phyloP scores from a whole-genome alignment of 2,113 vertebrate genomes.

The Eurypyga helias region DNA sequence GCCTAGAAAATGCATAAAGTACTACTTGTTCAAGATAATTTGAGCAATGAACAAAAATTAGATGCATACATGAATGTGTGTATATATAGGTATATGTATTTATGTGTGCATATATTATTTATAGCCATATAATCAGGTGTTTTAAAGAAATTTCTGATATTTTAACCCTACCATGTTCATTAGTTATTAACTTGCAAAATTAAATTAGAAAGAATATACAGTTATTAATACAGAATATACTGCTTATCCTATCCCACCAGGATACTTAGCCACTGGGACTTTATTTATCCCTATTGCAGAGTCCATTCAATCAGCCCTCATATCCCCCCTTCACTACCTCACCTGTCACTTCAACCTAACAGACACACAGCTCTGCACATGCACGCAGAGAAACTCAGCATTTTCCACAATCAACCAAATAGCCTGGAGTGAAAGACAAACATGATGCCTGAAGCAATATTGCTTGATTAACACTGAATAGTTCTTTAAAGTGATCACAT shows the following conservation, averaged over 20 bases:
- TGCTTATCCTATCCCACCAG: background rate
- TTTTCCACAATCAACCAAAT: slow-evolving; percentile 52
- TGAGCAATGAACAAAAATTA: background rate
- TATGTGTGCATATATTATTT: background rate
- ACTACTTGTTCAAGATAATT: background rate
- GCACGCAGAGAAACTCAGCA: background rate
- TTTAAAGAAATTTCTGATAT: background rate
- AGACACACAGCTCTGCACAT: background rate
- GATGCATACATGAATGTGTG: too few species aligned
- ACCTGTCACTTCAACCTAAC: slow-evolving; percentile 29
- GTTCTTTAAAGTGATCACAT: slow-evolving; percentile 72
- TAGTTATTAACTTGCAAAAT: background rate
- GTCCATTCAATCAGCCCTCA: background rate
- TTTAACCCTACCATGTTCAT: background rate
- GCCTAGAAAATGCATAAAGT: background rate
- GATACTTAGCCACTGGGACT: background rate
- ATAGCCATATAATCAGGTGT: background rate
- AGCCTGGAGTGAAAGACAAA: slow-evolving; percentile 73
- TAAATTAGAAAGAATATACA: background rate
- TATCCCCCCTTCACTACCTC: background rate
- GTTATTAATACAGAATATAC: background rate
- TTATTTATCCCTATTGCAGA: background rate
- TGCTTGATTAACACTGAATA: slow-evolving; percentile 71
- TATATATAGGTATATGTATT: background rate
- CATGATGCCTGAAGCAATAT: slow-evolving; percentile 70